Evolutionary conservation across 2,888 invertebrate species (phyloP).

Genomic region (Caenorhabditis virilis): DNA sequence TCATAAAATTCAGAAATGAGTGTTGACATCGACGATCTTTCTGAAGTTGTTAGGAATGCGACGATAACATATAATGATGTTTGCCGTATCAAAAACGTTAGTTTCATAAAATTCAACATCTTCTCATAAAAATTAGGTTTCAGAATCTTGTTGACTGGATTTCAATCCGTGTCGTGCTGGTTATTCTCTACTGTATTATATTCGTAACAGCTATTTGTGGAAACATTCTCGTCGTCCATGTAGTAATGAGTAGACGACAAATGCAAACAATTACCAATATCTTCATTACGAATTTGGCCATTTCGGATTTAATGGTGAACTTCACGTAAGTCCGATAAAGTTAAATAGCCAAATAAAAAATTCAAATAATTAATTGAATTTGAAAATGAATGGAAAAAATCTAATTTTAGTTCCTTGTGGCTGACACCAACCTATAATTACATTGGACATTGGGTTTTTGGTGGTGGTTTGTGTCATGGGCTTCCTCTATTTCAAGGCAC

Average conservation of each 20-base stretch:
- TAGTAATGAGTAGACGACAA: constrained; percentile 86
- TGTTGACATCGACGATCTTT: too few relatives aligned
- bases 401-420: constrained; percentile 81
- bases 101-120: neutral
- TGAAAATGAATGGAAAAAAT: neutral
- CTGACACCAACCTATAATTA: constrained; percentile 95
- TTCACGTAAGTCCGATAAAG: constrained; percentile 54
- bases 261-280: constrained; percentile 98
- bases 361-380: neutral
- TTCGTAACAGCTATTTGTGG: constrained; percentile 88
- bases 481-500: constrained; percentile 82
- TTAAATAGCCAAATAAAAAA: neutral
- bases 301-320: constrained; percentile 91
- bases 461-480: constrained; percentile 85
- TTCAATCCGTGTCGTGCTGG: constrained; percentile 41
- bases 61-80: too few relatives aligned
- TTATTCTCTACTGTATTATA: constrained; percentile 77
- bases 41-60: too few relatives aligned
- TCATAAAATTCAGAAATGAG: too few relatives aligned
- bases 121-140: constrained; percentile 4
- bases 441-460: constrained; percentile 88
- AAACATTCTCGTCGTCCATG: constrained; percentile 85
- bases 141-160: constrained; percentile 53
- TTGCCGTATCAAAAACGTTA: constrained; percentile 25
- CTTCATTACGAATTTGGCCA: constrained; percentile 92